phyloP scores from a whole-genome alignment of 2,113 vertebrate species.

The Pogonocichla stellata region DNA sequence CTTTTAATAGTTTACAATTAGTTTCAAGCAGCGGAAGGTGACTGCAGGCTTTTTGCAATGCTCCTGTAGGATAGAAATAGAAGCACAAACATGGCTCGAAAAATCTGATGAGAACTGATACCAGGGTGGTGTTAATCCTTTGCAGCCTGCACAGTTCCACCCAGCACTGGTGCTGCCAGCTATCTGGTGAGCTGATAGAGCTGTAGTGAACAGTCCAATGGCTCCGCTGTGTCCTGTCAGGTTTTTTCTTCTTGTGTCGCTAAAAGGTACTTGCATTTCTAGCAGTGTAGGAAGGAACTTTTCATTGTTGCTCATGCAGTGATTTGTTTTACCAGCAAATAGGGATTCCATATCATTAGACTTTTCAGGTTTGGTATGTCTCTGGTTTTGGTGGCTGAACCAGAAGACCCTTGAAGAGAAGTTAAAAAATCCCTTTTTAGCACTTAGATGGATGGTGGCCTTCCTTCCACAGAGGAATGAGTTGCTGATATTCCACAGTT shows the following conservation, averaged over 20 bases:
- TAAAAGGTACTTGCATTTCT: background rate
- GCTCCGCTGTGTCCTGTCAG: background rate
- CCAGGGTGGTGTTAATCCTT: background rate
- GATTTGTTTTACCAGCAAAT: background rate
- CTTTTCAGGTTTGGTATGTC: background rate
- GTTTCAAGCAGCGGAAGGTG: background rate
- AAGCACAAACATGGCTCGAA: background rate
- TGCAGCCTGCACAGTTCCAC: background rate
- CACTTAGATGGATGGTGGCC: background rate
- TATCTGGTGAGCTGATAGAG: background rate
- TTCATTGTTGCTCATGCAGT: fast-evolving
- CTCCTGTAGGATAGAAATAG: background rate
- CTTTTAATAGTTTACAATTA: background rate
- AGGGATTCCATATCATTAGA: background rate
- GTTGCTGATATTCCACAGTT: background rate
- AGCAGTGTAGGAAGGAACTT: background rate
- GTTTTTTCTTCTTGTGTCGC: background rate
- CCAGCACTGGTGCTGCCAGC: background rate
- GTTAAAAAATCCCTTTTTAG: background rate
- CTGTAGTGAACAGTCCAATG: background rate
- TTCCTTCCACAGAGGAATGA: background rate
- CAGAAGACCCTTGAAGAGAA: background rate
- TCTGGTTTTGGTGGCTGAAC: background rate
- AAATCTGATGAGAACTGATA: background rate
- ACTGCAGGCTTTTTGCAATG: background rate